These are phyloP conservation scores for Tetramorium simillimum DNA, from an alignment of 1,140 invertebrate species.

Conservation along the genomic window DNA sequence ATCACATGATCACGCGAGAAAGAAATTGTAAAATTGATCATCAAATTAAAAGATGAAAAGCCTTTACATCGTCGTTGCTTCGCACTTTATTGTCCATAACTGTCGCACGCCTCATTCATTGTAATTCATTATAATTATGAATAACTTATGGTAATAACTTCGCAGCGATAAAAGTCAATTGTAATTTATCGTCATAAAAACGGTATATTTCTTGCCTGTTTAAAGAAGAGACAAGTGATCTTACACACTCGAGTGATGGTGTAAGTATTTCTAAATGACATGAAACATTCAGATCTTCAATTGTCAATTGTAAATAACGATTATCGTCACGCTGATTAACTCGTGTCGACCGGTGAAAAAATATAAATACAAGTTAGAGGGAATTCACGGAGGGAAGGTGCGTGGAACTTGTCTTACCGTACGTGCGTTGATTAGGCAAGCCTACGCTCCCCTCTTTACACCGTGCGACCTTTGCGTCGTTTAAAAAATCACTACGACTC, in stretches of 20 bases:
- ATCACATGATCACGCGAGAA: background rate
- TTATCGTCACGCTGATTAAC: conserved; percentile 2
- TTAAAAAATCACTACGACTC: conserved; percentile 1
- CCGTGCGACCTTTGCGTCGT: conserved; percentile 20
- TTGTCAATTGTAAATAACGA: conserved; percentile 1
- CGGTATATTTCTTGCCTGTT: background rate
- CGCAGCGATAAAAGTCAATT: conserved; percentile 14
- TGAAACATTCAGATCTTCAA: background rate
- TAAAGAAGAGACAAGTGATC: background rate
- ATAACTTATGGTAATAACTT: conserved; percentile 23
- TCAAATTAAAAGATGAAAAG: background rate
- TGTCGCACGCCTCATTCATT: background rate
- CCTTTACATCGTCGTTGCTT: background rate
- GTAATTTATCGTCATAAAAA: conserved; percentile 21
- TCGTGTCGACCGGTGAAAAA: background rate
- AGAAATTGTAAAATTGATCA: background rate
- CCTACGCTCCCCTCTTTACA: background rate
- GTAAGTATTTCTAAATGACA: background rate
- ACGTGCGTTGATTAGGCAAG: background rate
- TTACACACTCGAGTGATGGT: background rate
- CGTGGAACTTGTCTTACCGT: background rate
- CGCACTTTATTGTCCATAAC: background rate
- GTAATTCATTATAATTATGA: conserved; percentile 1
- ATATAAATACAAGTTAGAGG: background rate
- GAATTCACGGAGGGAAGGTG: background rate